These are phyloP conservation scores for Cheumatopsyche charites DNA, from an alignment of 1,140 invertebrate species.

Conservation along the genomic window DNA sequence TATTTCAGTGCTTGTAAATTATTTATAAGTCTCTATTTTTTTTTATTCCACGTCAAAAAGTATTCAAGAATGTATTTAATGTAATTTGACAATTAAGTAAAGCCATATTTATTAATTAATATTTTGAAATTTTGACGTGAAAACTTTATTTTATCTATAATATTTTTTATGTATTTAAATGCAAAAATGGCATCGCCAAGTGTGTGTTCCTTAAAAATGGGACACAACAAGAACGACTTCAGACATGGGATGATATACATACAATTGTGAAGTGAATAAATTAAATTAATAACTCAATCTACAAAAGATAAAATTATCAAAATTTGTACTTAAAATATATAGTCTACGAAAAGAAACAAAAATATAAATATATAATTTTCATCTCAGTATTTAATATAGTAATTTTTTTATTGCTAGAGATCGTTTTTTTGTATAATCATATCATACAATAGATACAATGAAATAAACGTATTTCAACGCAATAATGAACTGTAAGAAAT, in stretches of 20 bases:
- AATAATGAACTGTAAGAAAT: slow-evolving; percentile 32
- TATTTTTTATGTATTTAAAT: slow-evolving; percentile 13
- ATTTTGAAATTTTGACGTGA: slow-evolving; percentile 18
- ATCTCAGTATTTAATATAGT: slow-evolving; percentile 16
- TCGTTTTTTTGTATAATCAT: slow-evolving; percentile 39
- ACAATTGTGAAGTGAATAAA: slow-evolving; percentile 8
- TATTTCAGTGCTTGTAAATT: slow-evolving; percentile 28
- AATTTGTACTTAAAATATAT: slow-evolving; percentile 49
- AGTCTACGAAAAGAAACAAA: slow-evolving; percentile 18
- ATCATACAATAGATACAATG: slow-evolving; percentile 36
- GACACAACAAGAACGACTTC: background rate
- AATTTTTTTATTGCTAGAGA: slow-evolving; percentile 48
- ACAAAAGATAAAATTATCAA: slow-evolving; percentile 36
- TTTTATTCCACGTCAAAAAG: slow-evolving; percentile 15
- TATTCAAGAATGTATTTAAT: slow-evolving; percentile 18
- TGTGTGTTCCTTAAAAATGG: background rate
- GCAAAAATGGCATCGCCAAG: slow-evolving; percentile 4
- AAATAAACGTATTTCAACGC: background rate
- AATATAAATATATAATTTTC: slow-evolving; percentile 10
- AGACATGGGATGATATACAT: slow-evolving; percentile 24
- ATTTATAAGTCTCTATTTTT: slow-evolving; percentile 11
- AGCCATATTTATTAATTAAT: slow-evolving; percentile 26
- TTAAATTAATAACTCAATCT: background rate
- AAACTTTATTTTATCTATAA: slow-evolving; percentile 7
- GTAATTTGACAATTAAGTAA: slow-evolving; percentile 20